These are phyloP conservation scores for Xiphias gladius DNA, from an alignment of 2,113 vertebrate genomes.

Conservation along the genomic window DNA sequence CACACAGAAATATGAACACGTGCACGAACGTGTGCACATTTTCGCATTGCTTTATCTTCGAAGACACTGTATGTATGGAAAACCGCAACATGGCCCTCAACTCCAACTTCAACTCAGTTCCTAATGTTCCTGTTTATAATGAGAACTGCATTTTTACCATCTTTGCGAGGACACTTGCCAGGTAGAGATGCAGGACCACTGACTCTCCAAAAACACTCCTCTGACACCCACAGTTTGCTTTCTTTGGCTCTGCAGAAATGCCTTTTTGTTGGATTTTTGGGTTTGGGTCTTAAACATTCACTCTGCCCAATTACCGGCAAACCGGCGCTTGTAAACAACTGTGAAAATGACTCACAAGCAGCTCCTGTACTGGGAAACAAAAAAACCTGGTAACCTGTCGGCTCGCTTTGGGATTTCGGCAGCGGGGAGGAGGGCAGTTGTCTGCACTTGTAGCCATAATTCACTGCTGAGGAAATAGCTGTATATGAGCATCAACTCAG, in stretches of 20 bases:
- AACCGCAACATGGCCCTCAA: background rate
- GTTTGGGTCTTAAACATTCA: constrained; percentile 23
- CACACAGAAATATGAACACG: constrained; percentile 18
- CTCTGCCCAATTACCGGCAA: constrained; percentile 38
- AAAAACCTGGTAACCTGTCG: constrained; percentile 48
- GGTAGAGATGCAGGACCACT: background rate
- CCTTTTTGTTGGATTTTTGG: constrained; percentile 11
- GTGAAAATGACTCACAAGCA: constrained; percentile 20
- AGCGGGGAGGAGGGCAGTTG: constrained; percentile 11
- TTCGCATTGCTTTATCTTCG: background rate
- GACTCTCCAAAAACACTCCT: background rate
- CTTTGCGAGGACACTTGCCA: constrained; percentile 11
- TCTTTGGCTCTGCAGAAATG: constrained; percentile 15
- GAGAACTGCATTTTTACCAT: background rate
- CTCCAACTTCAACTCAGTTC: background rate
- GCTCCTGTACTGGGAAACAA: constrained; percentile 5
- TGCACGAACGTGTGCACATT: constrained; percentile 14
- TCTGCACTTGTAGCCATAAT: constrained; percentile 28
- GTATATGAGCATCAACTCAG: constrained; percentile 17
- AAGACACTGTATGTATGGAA: constrained; percentile 16
- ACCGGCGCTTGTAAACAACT: constrained; percentile 37
- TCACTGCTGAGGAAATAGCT: constrained; percentile 25
- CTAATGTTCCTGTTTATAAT: constrained; percentile 17
- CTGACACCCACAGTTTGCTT: constrained; percentile 23
- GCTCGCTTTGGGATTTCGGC: constrained; percentile 36